Evolutionary conservation across 2,888 invertebrate species (phyloP), one percentile per base, ranked within the genome.

Genomic region (Chymomyza procnemis): DNA sequence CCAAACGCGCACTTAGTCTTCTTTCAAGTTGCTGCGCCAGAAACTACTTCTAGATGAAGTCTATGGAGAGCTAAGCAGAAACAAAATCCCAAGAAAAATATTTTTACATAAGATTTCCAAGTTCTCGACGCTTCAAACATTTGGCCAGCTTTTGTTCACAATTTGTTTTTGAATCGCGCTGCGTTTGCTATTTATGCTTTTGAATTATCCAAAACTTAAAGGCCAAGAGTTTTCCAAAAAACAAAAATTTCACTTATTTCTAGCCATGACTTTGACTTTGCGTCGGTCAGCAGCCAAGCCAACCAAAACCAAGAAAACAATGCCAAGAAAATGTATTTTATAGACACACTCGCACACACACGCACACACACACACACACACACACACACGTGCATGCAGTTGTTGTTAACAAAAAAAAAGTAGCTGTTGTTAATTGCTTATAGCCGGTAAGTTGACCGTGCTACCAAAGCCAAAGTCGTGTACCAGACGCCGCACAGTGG

Each of bases 231-330:
- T 12, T 9, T 41, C 34, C n/a, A n/a, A n/a, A n/a, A n/a, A n/a
- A n/a, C n/a, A 69, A 62, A 76, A 82, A 80, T 83, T 81, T 83
- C 83, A 81, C 83, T 78, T 66, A 64, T 71, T 77, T 80, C 69
- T 74, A 78, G 76, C 80, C 83, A 78, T 81, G 81, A 81, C 81
- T 81, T 83, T 83, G 80, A 74, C 70, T 82, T 79, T 81, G 76
- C 34, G 58, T 67, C 61, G 14, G 54, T 22, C 8, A 54, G 8
- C 54, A 19, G 14, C 54, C 26, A 54, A 54, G 22, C 54, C 54
- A 12, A 22, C 21, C 6, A 18, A 18, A 21, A 14, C 54, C 54
- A 54, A 21, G 19, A 21, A 54, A 71, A 67, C 71, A 71, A 70
- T 52, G 48, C 57, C 62, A 67, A 41, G 34, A 41, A 41, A 41